phyloP scores from a whole-genome alignment of 2,888 invertebrate species.

The Copidosoma aretas region DNA sequence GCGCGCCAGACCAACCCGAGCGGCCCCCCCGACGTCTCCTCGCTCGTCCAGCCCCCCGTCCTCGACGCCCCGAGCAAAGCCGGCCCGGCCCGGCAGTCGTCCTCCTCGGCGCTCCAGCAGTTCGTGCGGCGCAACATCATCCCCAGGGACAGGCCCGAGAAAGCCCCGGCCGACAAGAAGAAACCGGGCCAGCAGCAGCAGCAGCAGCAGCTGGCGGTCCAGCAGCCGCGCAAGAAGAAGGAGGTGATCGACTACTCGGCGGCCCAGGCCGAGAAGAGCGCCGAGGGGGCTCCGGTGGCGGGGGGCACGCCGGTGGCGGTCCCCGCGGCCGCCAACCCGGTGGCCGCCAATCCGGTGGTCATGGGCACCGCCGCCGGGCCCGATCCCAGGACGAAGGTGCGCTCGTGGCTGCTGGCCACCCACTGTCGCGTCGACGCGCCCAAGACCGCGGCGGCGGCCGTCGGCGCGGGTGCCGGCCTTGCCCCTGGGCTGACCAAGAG shows the following conservation, averaged over 20 bases:
- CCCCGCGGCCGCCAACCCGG: constrained; percentile 53
- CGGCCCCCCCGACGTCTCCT: constrained; percentile 7
- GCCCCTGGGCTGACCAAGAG: constrained; percentile 74
- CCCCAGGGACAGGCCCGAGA: constrained; percentile 36
- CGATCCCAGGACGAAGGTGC: constrained; percentile 78
- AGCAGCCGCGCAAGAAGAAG: constrained; percentile 70
- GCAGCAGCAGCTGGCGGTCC: constrained; percentile 56
- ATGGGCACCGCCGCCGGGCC: constrained; percentile 52
- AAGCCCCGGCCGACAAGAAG: constrained; percentile 34
- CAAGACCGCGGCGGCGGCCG: not conserved
- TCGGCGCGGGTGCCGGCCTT: constrained; percentile 50
- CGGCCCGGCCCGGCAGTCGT: constrained; percentile 39
- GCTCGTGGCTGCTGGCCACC: constrained; percentile 82
- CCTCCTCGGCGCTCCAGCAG: constrained; percentile 29
- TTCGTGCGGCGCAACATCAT: constrained; percentile 20
- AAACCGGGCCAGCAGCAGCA: constrained; percentile 58
- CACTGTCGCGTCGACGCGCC: constrained; percentile 53
- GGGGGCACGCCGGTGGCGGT: constrained; percentile 53
- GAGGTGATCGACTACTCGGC: constrained; percentile 83
- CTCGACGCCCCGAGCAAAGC: constrained; percentile 23
- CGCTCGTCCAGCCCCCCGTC: not conserved
- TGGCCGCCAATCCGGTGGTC: constrained; percentile 64
- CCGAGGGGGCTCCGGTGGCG: constrained; percentile 43
- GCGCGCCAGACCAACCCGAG: constrained; percentile 33
- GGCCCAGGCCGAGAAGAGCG: constrained; percentile 68